phyloP scores from a whole-genome alignment of 2,888 invertebrate genomes.

The Philereme vetulata region DNA sequence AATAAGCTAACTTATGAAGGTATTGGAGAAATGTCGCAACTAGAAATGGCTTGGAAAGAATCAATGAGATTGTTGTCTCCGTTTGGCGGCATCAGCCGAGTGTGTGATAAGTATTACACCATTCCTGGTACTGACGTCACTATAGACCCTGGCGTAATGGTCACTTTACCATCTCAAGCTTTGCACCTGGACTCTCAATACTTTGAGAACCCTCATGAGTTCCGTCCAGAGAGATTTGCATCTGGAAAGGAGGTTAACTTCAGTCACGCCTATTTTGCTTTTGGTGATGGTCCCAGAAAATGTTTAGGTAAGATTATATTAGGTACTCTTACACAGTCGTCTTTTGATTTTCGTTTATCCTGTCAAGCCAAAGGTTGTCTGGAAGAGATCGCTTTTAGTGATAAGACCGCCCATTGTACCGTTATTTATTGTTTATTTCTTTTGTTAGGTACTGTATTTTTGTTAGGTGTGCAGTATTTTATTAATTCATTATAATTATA shows the following conservation, averaged over 20 bases:
- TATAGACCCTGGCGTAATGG: slow-evolving; percentile 44
- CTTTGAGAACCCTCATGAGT: slow-evolving; percentile 47
- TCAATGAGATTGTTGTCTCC: slow-evolving; percentile 48
- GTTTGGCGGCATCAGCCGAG: slow-evolving; percentile 37
- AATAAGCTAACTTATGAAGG: slow-evolving; percentile 46
- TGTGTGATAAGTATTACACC: slow-evolving; percentile 41
- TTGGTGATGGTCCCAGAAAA: slow-evolving; percentile 47
- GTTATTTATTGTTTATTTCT: too few species aligned
- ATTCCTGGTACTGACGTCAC: slow-evolving; percentile 44
- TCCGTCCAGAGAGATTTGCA: slow-evolving; percentile 49
- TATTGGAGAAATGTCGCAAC: slow-evolving; percentile 42
- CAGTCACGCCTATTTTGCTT: slow-evolving; percentile 43
- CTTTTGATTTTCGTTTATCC: too few species aligned
- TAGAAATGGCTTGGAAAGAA: slow-evolving; percentile 48
- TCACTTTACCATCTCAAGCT: slow-evolving; percentile 48
- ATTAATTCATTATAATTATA: too few species aligned
- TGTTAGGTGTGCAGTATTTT: too few species aligned
- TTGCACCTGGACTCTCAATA: slow-evolving; percentile 47
- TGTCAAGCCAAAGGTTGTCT: too few species aligned
- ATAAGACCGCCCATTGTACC: too few species aligned
- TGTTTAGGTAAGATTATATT: slow-evolving; percentile 46
- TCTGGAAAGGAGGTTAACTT: slow-evolving; percentile 29
- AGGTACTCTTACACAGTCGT: too few species aligned
- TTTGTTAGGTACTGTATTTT: too few species aligned
- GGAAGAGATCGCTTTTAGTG: too few species aligned